Percentiles rank a stretch among this genome's conserved stretches.
Evolutionary conservation across 2,888 invertebrate species (phyloP).

Genomic region (Idaea aversata): DNA sequence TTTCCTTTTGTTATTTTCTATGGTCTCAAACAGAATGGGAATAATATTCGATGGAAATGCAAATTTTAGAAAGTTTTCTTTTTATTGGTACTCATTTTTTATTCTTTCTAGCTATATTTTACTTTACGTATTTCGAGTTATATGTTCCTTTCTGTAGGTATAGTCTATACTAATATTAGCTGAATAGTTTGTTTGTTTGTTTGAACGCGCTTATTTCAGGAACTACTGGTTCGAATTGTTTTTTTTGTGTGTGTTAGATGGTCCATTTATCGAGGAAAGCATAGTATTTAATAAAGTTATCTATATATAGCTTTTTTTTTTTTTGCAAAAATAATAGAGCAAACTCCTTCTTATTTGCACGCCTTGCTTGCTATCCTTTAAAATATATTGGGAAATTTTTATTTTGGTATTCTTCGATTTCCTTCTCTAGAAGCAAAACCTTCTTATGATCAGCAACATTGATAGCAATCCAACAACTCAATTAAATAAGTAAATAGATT

Average conservation of each 20-base stretch:
- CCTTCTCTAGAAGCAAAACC: background rate
- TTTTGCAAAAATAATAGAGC: background rate
- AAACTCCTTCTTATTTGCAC: background rate
- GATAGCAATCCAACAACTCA: background rate
- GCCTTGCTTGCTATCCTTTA: background rate
- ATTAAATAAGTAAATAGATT: background rate
- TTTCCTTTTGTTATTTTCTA: conserved; percentile 56
- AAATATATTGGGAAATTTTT: too few relatives aligned
- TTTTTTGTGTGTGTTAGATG: too few relatives aligned
- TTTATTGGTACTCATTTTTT: background rate
- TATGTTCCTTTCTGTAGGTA: too few relatives aligned
- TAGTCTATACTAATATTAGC: too few relatives aligned
- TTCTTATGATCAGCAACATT: background rate
- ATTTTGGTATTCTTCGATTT: too few relatives aligned
- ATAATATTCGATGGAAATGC: conserved; percentile 2
- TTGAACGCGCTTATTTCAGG: too few relatives aligned
- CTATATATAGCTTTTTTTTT: background rate
- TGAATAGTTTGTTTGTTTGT: too few relatives aligned
- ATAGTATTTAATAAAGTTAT: too few relatives aligned
- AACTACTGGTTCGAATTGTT: too few relatives aligned
- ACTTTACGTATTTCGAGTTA: too few relatives aligned
- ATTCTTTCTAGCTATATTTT: too few relatives aligned
- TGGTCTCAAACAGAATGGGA: conserved; percentile 26
- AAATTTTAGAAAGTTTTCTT: background rate
- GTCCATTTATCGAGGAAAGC: too few relatives aligned